A percentile compares a stretch with the other conserved stretches of the same genome.
Conservation (phyloP, 2,113 vertebrate species). For the Heptranchias perlo region DNA sequence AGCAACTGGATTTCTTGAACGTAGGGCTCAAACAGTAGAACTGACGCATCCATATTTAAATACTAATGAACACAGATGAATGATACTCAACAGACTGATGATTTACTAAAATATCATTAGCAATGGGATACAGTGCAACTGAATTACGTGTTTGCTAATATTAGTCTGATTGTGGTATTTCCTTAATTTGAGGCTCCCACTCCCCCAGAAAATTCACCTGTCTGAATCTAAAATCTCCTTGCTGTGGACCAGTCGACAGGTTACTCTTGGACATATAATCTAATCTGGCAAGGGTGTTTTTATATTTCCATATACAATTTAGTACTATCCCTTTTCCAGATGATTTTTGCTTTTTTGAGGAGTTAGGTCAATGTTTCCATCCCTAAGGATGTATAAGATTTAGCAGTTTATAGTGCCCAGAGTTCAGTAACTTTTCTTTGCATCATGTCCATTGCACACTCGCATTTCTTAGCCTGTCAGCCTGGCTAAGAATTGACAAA, state of each 20-base stretch:
- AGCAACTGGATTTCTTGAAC: slow-evolving; percentile 40
- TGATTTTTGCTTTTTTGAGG: not conserved
- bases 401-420: not conserved
- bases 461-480: not conserved
- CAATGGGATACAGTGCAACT: not conserved
- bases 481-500: not conserved
- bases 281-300: not conserved
- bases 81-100: slow-evolving; percentile 15
- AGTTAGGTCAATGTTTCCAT: not conserved
- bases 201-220: not conserved
- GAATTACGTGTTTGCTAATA: not conserved
- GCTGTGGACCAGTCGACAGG: not conserved
- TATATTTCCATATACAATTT: not conserved
- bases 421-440: not conserved
- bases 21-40: slow-evolving; percentile 45
- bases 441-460: not conserved
- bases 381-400: not conserved
- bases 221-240: not conserved
- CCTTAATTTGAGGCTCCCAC: not conserved
- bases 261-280: not conserved
- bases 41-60: not conserved
- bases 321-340: not conserved
- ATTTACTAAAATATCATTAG: slow-evolving; percentile 1
- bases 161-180: not conserved
- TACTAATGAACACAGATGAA: slow-evolving; percentile 4